These are phyloP conservation scores for Octopus bimaculoides DNA, from an alignment of 1,140 invertebrate genomes.

Conservation along the genomic window DNA sequence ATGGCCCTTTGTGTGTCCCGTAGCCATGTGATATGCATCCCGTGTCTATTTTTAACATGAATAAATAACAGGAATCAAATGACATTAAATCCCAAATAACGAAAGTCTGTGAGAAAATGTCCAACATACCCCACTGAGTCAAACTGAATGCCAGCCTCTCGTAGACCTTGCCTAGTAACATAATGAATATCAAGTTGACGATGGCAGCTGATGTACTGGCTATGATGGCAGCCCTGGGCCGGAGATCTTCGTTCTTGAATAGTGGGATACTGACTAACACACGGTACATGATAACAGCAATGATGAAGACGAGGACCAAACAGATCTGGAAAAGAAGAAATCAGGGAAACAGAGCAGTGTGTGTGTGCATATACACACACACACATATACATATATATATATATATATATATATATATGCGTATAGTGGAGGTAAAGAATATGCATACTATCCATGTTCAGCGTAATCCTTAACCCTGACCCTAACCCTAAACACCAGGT, in stretches of 20 bases:
- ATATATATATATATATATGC: too few relatives aligned
- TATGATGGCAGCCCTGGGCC: conserved; percentile 66
- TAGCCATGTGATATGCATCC: too few relatives aligned
- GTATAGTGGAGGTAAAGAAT: too few relatives aligned
- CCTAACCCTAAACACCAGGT: too few relatives aligned
- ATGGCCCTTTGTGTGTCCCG: too few relatives aligned
- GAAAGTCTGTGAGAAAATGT: too few relatives aligned
- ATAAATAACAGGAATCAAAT: not conserved
- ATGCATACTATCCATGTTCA: too few relatives aligned
- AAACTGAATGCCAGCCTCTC: conserved; percentile 84
- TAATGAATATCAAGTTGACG: conserved; percentile 71
- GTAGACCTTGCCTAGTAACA: conserved; percentile 73
- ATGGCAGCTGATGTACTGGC: conserved; percentile 70
- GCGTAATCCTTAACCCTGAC: too few relatives aligned
- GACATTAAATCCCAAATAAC: not conserved
- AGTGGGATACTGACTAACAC: conserved; percentile 66
- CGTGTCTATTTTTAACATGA: too few relatives aligned
- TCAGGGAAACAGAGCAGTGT: too few relatives aligned
- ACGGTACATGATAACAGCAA: conserved; percentile 74
- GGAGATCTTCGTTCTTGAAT: conserved; percentile 64
- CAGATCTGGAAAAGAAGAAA: conserved; percentile 61
- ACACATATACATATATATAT: too few relatives aligned
- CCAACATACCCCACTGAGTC: conserved; percentile 75
- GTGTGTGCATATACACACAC: too few relatives aligned
- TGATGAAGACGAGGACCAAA: conserved; percentile 72